Conservation (phyloP, 1,140 invertebrate genomes). For the Caenorhabditis brenneri region DNA sequence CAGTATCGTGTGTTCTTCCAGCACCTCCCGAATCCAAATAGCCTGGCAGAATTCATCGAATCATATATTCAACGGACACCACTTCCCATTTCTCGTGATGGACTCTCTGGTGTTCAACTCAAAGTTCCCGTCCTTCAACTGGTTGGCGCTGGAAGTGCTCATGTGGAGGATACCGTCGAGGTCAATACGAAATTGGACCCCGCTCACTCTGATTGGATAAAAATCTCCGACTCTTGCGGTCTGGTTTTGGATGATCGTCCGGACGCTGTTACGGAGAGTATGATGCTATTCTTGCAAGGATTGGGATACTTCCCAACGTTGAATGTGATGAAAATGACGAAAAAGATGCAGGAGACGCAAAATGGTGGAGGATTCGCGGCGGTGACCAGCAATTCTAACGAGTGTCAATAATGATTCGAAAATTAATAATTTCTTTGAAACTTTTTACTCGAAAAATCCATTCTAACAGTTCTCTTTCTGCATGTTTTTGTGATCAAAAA, state of each 20-base stretch:
- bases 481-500: not conserved
- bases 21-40: conserved; percentile 88
- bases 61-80: conserved; percentile 79
- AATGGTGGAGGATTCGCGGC: not conserved
- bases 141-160: conserved; percentile 89
- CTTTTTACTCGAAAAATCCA: not conserved
- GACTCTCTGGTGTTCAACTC: conserved; percentile 53
- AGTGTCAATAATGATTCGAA: conserved; percentile 18
- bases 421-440: not conserved
- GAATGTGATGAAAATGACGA: conserved; percentile 58
- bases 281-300: conserved; percentile 95
- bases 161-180: conserved; percentile 95
- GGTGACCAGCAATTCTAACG: conserved; percentile 6
- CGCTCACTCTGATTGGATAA: conserved; percentile 94
- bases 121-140: conserved; percentile 87
- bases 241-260: conserved; percentile 98
- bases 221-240: conserved; percentile 91
- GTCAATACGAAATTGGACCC: conserved; percentile 94
- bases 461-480: no score
- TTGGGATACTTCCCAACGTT: conserved; percentile 82
- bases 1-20: conserved; percentile 75
- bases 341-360: conserved; percentile 57
- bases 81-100: conserved; percentile 55
- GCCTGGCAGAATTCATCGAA: conserved; percentile 92
- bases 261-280: conserved; percentile 94